Evolutionary conservation across 2,888 invertebrate species (phyloP).

Genomic region (Tinea semifulvella): DNA sequence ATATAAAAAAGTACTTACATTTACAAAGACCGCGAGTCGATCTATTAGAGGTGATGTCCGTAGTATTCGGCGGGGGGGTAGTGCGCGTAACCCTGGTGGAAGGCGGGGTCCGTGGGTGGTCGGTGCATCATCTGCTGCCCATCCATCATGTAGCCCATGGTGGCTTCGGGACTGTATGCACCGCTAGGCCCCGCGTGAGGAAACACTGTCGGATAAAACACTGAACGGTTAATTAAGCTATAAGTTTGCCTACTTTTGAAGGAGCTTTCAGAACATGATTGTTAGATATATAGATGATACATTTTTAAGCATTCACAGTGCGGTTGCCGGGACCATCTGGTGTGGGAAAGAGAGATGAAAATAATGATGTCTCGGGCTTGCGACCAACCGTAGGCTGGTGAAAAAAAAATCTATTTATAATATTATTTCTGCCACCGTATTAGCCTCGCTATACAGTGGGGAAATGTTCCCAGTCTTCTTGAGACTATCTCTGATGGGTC

Average conservation of each 20-base stretch:
- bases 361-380: too few species aligned
- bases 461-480: too few species aligned
- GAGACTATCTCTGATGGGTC: too few species aligned
- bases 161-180: constrained; percentile 95
- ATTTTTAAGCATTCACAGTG: too few species aligned
- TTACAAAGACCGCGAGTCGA: constrained; percentile 43
- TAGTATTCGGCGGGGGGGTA: constrained; percentile 94
- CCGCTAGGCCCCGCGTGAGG: constrained; percentile 95
- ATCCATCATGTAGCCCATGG: constrained; percentile 98
- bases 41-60: constrained; percentile 89
- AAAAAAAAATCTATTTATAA: too few species aligned
- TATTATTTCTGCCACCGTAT: too few species aligned
- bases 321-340: too few species aligned
- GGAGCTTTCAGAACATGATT: not conserved
- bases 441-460: too few species aligned
- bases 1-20: constrained; percentile 39
- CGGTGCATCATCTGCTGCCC: constrained; percentile 97
- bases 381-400: too few species aligned
- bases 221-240: constrained; percentile 55
- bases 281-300: too few species aligned
- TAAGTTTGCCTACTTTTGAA: not conserved
- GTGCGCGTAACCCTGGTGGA: constrained; percentile 91
- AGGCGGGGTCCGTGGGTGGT: constrained; percentile 91
- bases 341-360: too few species aligned
- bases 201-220: constrained; percentile 78